Conservation (phyloP, 2,113 vertebrate genomes). For the Salvator merianae region DNA sequence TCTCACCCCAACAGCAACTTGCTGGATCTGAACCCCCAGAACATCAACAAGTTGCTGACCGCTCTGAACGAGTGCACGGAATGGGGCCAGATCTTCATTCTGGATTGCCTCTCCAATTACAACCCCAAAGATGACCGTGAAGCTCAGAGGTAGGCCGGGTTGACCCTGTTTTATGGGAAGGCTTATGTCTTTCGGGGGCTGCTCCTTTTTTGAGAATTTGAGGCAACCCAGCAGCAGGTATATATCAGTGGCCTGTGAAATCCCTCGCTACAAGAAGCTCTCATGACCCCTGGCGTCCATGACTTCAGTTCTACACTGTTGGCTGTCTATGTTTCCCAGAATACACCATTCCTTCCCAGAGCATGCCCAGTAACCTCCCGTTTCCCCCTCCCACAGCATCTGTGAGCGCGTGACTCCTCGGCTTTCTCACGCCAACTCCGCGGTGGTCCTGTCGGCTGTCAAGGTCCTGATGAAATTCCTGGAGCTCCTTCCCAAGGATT, state of each 20-base stretch:
- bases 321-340: background rate
- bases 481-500: constrained; percentile 95
- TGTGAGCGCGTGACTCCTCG: constrained; percentile 97
- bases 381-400: constrained; percentile 76
- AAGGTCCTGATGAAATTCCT: constrained; percentile 99
- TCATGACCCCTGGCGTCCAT: background rate
- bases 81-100: constrained; percentile 99
- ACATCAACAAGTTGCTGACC: constrained; percentile 97
- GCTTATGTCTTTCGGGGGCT: too few relatives aligned
- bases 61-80: constrained; percentile 97
- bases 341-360: too few relatives aligned
- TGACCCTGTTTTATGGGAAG: too few relatives aligned
- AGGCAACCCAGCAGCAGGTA: too few relatives aligned
- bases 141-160: constrained; percentile 88
- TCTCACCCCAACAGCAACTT: constrained; percentile 99
- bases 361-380: background rate
- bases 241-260: background rate
- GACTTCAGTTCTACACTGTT: background rate
- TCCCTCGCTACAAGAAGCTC: background rate
- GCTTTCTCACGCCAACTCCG: constrained; percentile 96
- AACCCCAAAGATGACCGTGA: constrained; percentile 97
- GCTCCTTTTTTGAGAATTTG: too few relatives aligned
- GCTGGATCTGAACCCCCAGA: constrained; percentile 97
- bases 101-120: constrained; percentile 98
- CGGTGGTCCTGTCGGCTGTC: constrained; percentile 95